These are phyloP conservation scores for Cerceris ruficornis DNA, from an alignment of 2,888 invertebrate genomes.

Conservation along the genomic window DNA sequence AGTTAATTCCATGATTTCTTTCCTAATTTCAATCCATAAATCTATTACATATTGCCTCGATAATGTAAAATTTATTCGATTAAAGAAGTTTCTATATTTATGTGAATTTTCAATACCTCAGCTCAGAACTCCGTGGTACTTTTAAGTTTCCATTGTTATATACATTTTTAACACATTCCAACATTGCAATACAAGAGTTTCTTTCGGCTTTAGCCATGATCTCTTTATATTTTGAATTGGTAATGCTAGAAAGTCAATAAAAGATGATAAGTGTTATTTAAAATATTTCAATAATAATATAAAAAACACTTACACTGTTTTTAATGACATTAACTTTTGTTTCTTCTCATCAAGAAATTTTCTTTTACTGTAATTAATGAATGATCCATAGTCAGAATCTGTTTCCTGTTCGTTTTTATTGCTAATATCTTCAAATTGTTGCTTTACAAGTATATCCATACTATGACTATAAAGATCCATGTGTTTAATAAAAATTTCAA, in stretches of 20 bases:
- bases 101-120: conserved; percentile 43
- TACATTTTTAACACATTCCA: conserved; percentile 48
- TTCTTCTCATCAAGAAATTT: conserved; percentile 61
- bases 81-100: neutral
- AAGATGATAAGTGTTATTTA: neutral
- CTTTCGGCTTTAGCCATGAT: conserved; percentile 41
- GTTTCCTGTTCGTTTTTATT: conserved; percentile 36
- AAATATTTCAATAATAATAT: conserved; percentile 2
- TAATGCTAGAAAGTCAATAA: conserved; percentile 42
- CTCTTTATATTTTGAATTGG: conserved; percentile 46
- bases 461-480: conserved; percentile 74
- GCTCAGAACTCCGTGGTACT: conserved; percentile 34
- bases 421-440: conserved; percentile 63
- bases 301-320: conserved; percentile 61
- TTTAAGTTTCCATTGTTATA: conserved; percentile 58
- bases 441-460: conserved; percentile 71
- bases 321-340: conserved; percentile 64
- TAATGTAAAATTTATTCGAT: no score
- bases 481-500: conserved; percentile 74
- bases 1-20: conserved; percentile 70
- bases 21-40: conserved; percentile 57
- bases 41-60: conserved; percentile 18
- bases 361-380: conserved; percentile 61
- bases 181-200: conserved; percentile 45
- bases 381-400: conserved; percentile 62